Evolutionary conservation across 2,888 invertebrate species (phyloP).

Genomic region (Conchocele bisecta): DNA sequence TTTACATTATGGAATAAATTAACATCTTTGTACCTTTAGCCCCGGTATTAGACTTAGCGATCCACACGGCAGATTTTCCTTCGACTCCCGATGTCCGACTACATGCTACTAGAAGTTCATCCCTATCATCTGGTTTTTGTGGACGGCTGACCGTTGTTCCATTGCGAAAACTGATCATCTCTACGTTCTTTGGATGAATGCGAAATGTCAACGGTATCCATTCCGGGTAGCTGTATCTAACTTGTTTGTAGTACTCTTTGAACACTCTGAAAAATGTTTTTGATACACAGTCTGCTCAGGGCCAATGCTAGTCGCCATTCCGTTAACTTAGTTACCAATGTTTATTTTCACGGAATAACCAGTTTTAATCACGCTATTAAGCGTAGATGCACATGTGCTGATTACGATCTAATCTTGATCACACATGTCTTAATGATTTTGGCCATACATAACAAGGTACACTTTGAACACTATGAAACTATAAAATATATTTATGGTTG

Average conservation of each 20-base stretch:
- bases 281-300: too few species aligned
- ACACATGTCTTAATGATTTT: too few species aligned
- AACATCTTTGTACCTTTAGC: constrained; percentile 73
- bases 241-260: constrained; percentile 60
- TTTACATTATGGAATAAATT: too few species aligned
- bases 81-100: constrained; percentile 36
- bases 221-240: constrained; percentile 55
- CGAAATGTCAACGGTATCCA: constrained; percentile 70
- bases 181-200: constrained; percentile 60
- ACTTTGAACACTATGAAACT: too few species aligned
- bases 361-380: too few species aligned
- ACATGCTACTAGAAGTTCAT: constrained; percentile 49
- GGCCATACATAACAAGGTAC: too few species aligned
- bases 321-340: too few species aligned
- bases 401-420: too few species aligned
- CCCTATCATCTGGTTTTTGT: constrained; percentile 65
- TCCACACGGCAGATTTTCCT: constrained; percentile 61
- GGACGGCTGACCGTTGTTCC: constrained; percentile 25
- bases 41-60: constrained; percentile 69
- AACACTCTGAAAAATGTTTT: constrained; percentile 64
- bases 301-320: too few species aligned
- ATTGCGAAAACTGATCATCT: constrained; percentile 33
- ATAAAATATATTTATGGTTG: too few species aligned
- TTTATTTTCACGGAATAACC: too few species aligned
- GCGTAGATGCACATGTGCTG: too few species aligned